A percentile compares a stretch with the other conserved stretches of the same genome.
Conservation (phyloP, 2,113 vertebrate species). For the Ciconia maguari region DNA sequence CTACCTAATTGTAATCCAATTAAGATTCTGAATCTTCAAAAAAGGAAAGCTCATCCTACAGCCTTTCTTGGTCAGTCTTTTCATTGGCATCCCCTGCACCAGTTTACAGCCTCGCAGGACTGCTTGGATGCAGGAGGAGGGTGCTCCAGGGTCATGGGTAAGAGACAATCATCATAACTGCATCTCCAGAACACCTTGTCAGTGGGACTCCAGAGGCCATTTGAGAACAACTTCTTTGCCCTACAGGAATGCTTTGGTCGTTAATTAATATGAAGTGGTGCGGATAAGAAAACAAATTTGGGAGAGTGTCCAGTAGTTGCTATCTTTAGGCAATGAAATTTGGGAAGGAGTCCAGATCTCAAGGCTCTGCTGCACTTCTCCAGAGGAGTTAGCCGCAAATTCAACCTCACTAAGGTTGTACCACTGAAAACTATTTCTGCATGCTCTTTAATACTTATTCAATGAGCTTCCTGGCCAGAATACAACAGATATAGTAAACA, state of each 20-base stretch:
- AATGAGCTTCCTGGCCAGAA: background rate
- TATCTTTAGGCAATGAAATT: slow-evolving; percentile 37
- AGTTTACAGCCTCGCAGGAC: background rate
- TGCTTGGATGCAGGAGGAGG: background rate
- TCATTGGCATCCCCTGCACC: background rate
- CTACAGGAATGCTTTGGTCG: background rate
- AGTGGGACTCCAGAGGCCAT: background rate
- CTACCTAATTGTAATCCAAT: background rate
- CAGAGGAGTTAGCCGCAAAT: background rate
- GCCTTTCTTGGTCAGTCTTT: background rate
- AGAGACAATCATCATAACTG: fast-evolving
- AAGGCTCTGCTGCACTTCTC: background rate
- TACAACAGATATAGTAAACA: background rate
- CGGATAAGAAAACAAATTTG: slow-evolving; percentile 11
- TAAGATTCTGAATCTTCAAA: background rate
- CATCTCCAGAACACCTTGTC: background rate
- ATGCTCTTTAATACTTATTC: background rate
- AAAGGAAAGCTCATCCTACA: background rate
- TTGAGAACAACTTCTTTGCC: background rate
- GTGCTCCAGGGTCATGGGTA: background rate
- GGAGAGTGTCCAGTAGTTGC: slow-evolving; percentile 1
- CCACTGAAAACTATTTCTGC: background rate
- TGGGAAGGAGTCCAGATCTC: slow-evolving; percentile 29
- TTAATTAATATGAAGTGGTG: background rate
- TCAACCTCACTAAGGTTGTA: background rate